These are phyloP conservation scores for Pocillopora meandrina DNA, from an alignment of 92 coral and sea anemone species.

Conservation along the genomic window DNA sequence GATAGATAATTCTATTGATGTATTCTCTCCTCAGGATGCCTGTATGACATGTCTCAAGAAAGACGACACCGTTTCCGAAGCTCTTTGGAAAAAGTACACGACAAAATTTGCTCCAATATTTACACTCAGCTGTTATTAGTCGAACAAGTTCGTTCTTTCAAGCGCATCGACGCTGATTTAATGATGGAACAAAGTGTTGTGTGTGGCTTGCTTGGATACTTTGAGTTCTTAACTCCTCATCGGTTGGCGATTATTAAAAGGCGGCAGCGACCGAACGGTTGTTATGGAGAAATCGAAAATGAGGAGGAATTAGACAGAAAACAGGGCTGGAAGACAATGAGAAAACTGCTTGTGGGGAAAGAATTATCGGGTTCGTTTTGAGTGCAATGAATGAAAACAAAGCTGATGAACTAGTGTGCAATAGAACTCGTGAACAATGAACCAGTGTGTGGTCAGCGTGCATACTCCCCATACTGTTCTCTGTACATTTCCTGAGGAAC, in stretches of 20 bases:
- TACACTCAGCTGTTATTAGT: slow-evolving; percentile 49
- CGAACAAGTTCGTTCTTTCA: slow-evolving; percentile 24
- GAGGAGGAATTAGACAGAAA: background rate
- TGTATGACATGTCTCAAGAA: background rate
- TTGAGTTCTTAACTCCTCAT: slow-evolving; percentile 56
- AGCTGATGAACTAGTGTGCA: too few relatives aligned
- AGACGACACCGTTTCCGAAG: slow-evolving; percentile 8
- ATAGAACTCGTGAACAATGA: too few relatives aligned
- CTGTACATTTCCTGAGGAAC: too few relatives aligned
- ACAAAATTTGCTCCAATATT: slow-evolving; percentile 52
- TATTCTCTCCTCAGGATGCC: slow-evolving; percentile 28
- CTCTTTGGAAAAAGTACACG: slow-evolving; percentile 38
- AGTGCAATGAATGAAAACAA: background rate
- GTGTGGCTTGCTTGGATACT: slow-evolving; percentile 79
- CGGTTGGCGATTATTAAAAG: slow-evolving; percentile 42
- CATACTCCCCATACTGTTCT: too few relatives aligned
- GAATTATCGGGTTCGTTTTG: slow-evolving; percentile 33
- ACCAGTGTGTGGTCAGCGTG: too few relatives aligned
- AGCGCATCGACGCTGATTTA: slow-evolving; percentile 54
- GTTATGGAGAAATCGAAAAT: slow-evolving; percentile 45
- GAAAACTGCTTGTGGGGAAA: slow-evolving; percentile 26
- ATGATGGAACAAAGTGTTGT: slow-evolving; percentile 85
- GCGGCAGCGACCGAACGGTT: slow-evolving; percentile 66
- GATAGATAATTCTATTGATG: background rate
- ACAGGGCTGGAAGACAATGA: slow-evolving; percentile 21